Evolutionary conservation across 2,888 invertebrate genomes (phyloP), one percentile per base, ranked within the genome.

Genomic region (Sipunculus nudus): DNA sequence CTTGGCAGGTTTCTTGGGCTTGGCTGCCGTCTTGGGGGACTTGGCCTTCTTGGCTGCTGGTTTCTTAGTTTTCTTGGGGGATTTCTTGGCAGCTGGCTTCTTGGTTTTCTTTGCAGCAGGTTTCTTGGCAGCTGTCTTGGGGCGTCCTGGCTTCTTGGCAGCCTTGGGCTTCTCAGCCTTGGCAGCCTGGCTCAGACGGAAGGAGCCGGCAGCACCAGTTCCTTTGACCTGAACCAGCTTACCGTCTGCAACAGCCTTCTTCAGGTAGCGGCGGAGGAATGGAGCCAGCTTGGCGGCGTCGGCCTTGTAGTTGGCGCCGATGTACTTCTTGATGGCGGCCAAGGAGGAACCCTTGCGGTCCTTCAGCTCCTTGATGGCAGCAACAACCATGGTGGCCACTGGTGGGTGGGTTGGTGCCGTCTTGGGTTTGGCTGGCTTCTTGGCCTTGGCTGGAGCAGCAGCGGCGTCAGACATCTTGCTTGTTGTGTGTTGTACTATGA

Each of bases 321-420:
- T 86, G 77, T 88, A 89, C 74, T 89, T 89, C 76, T 88, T 89
- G 76, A 89, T 89, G 1, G 88, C 87, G 46, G 78, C 77, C 3
- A 83, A 70, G 0, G 88, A 88, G 0, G 88, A 89, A 26, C 89
- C 89, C 52, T 86, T 86, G 28, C 87, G 85, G 72, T 83, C 82
- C 54, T 75, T 75, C 41, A 80, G 58, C 4, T 56, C 65, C 10
- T 58, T 61, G 64, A 82, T 75, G 1, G 89, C 89, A 35, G 80
- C 83, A 67, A 84, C 86, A 0, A 89, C 89, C 88, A 89, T 88
- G 35, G 84, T 83, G 1, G 86, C 75, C 0, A 86, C 85, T n/a
- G 82, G 83, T 0, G 88, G 88, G 76, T 87, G 87, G 26, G 49
- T 55, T 23, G 78, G 67, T 2, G 86, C 78, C 45, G 55, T 46